Percentiles rank a stretch among this genome's conserved stretches.
Evolutionary conservation across 64 coral and sea anemone species (phyloP).

Genomic region (Acropora tenuis): DNA sequence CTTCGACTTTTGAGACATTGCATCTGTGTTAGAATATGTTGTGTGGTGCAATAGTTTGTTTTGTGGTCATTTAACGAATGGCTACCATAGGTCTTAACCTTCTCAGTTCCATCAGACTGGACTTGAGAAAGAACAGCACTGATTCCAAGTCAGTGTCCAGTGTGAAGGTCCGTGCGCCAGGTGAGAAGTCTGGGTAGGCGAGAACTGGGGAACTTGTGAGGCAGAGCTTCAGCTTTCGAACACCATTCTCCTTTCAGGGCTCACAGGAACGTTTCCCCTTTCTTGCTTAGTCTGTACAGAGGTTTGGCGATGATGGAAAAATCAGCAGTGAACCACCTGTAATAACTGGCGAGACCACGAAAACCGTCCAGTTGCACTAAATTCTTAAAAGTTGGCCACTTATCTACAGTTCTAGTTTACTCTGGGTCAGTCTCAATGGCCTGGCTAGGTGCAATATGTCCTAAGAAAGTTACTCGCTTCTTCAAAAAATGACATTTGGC

Average conservation of each 20-base stretch:
- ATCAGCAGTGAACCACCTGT: background rate
- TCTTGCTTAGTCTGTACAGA: constrained; percentile 29
- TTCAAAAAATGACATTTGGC: constrained; percentile 44
- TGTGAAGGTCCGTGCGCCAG: background rate
- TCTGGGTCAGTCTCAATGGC: constrained; percentile 36
- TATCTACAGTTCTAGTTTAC: constrained; percentile 26
- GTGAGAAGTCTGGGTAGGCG: no score
- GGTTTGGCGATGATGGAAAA: constrained; percentile 55
- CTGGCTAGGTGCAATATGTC: constrained; percentile 6
- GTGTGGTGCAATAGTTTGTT: background rate
- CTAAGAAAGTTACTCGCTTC: constrained; percentile 51
- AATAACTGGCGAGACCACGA: background rate
- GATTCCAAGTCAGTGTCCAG: constrained; percentile 20
- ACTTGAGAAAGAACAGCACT: constrained; percentile 40
- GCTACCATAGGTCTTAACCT: constrained; percentile 37
- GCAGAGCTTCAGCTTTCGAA: no score
- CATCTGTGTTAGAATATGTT: no score
- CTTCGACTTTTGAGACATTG: no score
- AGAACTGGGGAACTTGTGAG: no score
- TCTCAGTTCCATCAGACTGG: constrained; percentile 50
- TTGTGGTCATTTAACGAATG: constrained; percentile 35
- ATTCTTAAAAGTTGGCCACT: background rate
- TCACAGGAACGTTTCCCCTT: no score
- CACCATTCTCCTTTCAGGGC: no score
- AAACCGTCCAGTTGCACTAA: background rate